Conservation (phyloP, 2,797 vertebrate genomes). For the Myotis planiceps region DNA sequence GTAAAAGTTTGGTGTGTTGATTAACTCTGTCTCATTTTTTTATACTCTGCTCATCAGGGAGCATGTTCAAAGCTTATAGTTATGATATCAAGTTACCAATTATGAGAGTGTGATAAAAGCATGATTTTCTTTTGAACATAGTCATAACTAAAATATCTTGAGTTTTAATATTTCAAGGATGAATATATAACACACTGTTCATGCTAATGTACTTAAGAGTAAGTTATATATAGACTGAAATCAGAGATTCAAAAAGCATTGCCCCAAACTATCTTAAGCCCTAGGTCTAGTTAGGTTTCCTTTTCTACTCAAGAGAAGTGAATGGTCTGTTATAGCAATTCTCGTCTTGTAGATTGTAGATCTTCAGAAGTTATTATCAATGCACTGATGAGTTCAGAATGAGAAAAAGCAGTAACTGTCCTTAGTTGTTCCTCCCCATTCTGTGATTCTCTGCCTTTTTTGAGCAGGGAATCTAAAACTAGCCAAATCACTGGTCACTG, state of each 20-base stretch:
- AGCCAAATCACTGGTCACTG: neutral
- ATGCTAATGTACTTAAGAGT: conserved; percentile 29
- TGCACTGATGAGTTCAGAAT: conserved; percentile 16
- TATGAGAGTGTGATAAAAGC: neutral
- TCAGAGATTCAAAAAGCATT: neutral
- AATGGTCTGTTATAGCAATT: neutral
- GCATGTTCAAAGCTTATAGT: conserved; percentile 11
- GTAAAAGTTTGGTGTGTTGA: neutral
- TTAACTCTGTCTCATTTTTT: conserved; percentile 41
- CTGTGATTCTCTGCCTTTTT: neutral
- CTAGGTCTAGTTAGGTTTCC: neutral
- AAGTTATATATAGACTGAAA: neutral
- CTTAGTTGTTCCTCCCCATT: neutral
- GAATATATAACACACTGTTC: conserved; percentile 22
- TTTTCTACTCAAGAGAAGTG: conserved; percentile 5
- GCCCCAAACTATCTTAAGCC: neutral
- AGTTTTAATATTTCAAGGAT: conserved; percentile 41
- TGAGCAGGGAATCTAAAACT: conserved; percentile 13
- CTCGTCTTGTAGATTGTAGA: neutral
- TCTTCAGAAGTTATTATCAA: conserved; percentile 9
- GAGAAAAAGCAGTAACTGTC: conserved; percentile 21
- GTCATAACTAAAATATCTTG: conserved; percentile 24
- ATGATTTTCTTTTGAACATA: neutral
- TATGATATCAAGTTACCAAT: conserved; percentile 39
- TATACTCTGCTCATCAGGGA: neutral